Evolutionary conservation across 2,113 vertebrate species (phyloP), one percentile per base, ranked within the genome.

Genomic region (Camelus dromedarius): DNA sequence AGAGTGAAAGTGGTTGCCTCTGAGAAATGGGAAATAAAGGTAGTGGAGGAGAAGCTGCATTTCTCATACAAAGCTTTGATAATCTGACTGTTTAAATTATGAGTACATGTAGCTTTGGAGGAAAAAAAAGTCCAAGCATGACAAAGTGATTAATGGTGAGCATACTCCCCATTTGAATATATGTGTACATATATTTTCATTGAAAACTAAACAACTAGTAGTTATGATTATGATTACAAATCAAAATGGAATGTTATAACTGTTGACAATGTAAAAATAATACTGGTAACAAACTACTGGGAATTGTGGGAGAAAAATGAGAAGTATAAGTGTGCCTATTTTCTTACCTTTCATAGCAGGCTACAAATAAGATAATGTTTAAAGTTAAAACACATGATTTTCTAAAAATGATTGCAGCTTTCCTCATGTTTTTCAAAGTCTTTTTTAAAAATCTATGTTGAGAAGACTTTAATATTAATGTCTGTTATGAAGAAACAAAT

Each of bases 401-500:
- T 81, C 64, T 32, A 30, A 87, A 83, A 81, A 28, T 46, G 7
- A 69, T 24, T 86, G 30, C 26, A 80, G 76, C 13, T 77, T 85
- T 88, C 16, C 32, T 91, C 9, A 16, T 2, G 7, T 35, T 82
- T 87, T 75, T 35, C 6, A 46, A 56, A 32, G 32, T 62, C 3
- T 79, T 91, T 89, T 82, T 80, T 0, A 5, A 35, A 81, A 72
- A 67, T 42, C 3, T 89, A 9, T 35, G 3, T 22, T 82, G 28
- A 87, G 28, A 10, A 13, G 22, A 56, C 42, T 73, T 76, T 60
- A 54, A 62, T 75, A 54, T 87, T 86, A 46, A 46, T 22, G 4
- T 85, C 26, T 91, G 16, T 42, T 87, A 83, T 50, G 8, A 94
- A 86, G 56, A 89, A 96, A 92, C 38, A 91, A 86, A 32, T 70